Base-by-base conservation (phyloP, 2,797 vertebrate species). In the Artibeus jamaicensis region DNA sequence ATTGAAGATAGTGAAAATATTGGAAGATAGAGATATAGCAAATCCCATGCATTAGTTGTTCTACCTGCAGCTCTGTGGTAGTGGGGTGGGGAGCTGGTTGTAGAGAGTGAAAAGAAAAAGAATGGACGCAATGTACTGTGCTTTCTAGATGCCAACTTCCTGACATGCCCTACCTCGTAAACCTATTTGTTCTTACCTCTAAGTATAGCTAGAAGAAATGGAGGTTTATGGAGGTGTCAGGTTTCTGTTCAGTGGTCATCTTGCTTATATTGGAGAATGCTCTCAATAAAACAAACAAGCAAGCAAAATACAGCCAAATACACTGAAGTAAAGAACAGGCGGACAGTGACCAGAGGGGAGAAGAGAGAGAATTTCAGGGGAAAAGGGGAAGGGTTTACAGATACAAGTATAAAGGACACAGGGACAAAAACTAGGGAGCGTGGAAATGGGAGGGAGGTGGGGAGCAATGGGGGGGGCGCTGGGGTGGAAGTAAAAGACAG, bases 111-210 rank as follows among this genome's bases (percentile, higher is more conserved):
- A 68, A 65, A 44, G 29, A 79, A 26, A 93, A 87, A 46, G 65
- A 59, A 67, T 90, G 29, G 42, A 55, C 73, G 6, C 12, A 53
- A 22, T 89, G 82, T 78, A 91, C n/a, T 32, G 24, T 48, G 78
- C 8, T 32, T 89, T 86, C 62, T 83, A 78, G 53, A 53, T 78
- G 50, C 39, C 46, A 92, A 32, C 18, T 18, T 93, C 53, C 81
- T 79, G 22, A 71, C 48, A 26, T 57, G 37, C 12, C 71, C 74
- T 70, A 81, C 74, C 68, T 82, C 73, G 53, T 57, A 88, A 91
- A 81, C n/a, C 24, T 48, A 39, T 91, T 81, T 57, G 46, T 94
- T 89, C 68, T 93, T 82, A n/a, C 57, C n/a, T 89, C 74, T 86
- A 91, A 86, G 71, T 89, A 86, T 59, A 86, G 67, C 3, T 19